Percentiles rank a stretch among this genome's conserved stretches.
phyloP scores from a whole-genome alignment of 2,797 vertebrate species.

The Nannoperca australis region DNA sequence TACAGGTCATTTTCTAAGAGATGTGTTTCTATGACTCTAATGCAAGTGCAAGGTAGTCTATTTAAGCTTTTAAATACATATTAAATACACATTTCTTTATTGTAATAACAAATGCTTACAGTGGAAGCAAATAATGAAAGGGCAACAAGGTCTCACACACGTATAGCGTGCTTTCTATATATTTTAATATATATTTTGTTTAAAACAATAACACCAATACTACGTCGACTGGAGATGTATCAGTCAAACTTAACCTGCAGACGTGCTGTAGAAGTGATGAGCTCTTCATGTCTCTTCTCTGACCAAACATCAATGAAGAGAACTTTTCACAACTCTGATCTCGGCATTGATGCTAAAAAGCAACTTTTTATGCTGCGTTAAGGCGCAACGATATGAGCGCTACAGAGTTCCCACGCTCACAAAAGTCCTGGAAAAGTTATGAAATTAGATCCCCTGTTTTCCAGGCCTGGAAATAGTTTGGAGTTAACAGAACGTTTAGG shows the following conservation, averaged over 20 bases:
- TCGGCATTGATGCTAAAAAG: constrained; percentile 27
- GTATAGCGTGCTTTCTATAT: too few species aligned
- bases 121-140: neutral
- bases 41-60: neutral
- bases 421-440: too few species aligned
- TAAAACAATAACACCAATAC: neutral
- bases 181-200: neutral
- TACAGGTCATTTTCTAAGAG: neutral
- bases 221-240: accelerated
- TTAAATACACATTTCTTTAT: neutral
- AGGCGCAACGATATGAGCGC: too few species aligned
- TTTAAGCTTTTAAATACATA: neutral
- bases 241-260: neutral
- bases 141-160: neutral
- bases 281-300: constrained; percentile 78
- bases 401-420: too few species aligned
- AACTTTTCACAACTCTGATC: constrained; percentile 64
- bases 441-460: too few species aligned
- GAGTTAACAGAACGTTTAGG: too few species aligned
- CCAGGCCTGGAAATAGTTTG: too few species aligned
- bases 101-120: neutral
- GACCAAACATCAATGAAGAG: constrained; percentile 62
- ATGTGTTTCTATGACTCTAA: neutral
- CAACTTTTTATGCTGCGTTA: too few species aligned
- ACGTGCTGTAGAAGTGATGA: constrained; percentile 68